Conservation (phyloP, 2,113 vertebrate species). For the Sarotherodon lohbergeri region DNA sequence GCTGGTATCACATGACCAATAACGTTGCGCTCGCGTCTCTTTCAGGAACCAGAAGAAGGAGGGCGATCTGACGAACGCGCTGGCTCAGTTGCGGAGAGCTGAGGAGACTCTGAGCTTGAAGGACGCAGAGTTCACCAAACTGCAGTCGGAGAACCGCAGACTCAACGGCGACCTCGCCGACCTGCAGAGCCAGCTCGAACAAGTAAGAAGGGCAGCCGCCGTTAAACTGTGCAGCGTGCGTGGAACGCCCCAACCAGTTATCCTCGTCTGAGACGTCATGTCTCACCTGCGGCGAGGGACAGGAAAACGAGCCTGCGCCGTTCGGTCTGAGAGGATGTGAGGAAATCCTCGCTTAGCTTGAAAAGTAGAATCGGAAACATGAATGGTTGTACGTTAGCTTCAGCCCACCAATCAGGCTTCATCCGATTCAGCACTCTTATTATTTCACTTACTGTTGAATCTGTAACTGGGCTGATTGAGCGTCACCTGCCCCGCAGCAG, state of each 20-base stretch:
- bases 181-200: slow-evolving; percentile 61
- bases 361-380: rapidly evolving
- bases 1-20: not conserved
- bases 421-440: not conserved
- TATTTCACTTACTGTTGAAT: not conserved
- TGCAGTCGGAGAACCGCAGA: slow-evolving; percentile 62
- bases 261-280: rapidly evolving
- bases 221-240: not conserved
- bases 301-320: rapidly evolving
- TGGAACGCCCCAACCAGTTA: not conserved
- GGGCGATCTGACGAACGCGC: slow-evolving; percentile 59
- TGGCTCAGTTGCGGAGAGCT: slow-evolving; percentile 63
- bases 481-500: not conserved
- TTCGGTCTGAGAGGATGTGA: not conserved
- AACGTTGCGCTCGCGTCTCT: not conserved
- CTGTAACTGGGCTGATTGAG: not conserved
- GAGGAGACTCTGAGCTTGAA: slow-evolving; percentile 69
- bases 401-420: not conserved
- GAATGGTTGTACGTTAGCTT: not conserved
- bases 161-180: slow-evolving; percentile 62
- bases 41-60: slow-evolving; percentile 78
- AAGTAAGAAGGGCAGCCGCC: slow-evolving; percentile 56
- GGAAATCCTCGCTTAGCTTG: not conserved
- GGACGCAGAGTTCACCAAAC: slow-evolving; percentile 68
- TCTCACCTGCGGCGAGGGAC: not conserved